Base-by-base conservation (phyloP, 1,140 invertebrate genomes). In the Apis cerana region DNA sequence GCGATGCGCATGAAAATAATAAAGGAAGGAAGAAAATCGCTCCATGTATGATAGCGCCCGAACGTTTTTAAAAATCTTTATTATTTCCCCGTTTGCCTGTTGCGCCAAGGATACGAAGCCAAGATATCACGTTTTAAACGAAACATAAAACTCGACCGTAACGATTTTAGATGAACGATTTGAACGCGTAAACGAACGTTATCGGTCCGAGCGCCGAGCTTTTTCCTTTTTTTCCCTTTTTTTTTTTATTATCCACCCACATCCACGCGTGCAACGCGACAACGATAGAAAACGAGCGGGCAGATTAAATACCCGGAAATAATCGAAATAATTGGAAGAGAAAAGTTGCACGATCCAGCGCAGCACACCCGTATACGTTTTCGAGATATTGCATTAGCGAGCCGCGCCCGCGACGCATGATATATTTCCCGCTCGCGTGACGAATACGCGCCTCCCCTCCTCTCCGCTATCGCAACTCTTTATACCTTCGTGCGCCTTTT, bases 351-450 rank as follows among this genome's bases (percentile, higher is more conserved):
- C 83, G 80, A 72, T 43, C 33, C 33, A 33, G 33, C 33, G 33
- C 84, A 50, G 61, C 9, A 21, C 12, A 21, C 2, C 50, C 4
- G 56, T 58, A 1, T 58, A 17, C 15, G 56, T 58, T 52, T 58
- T 10, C 10, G 23, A n/a, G 15, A 68, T 70, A 81, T 83, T 75
- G 76, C 65, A 65, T 88, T 85, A 75, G 21, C 21, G 61, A 58
- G 54, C 48, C 82, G 78, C 50, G 52, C 70, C 77, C 50, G 12
- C 1, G 15, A 15, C 71, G 65, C 23, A 75, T 88, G 86, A 88
- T 87, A 69, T 80, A 88, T 88, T 75, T 76, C 72, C 75, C 52
- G 70, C 50, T 88, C 85, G 87, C 87, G 87, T 88, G 87, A 88
- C 87, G 75, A 85, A 80, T 59, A 54, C 27, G 70, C 64, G 80